phyloP scores from a whole-genome alignment of 2,888 invertebrate genomes.

The Pelosia muscerda region DNA sequence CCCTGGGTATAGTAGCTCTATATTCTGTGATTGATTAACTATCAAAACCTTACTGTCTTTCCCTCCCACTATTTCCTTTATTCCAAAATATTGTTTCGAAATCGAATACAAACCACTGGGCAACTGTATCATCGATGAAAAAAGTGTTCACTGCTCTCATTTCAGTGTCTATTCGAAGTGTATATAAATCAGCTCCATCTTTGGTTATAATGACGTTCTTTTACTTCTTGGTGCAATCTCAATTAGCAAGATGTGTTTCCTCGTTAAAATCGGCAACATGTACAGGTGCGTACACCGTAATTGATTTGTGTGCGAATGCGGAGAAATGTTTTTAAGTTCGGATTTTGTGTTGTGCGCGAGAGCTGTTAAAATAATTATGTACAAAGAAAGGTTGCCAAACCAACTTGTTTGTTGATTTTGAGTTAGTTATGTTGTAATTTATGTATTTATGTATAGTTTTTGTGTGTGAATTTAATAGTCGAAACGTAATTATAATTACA shows the following conservation, averaged over 20 bases:
- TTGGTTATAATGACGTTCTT: conserved; percentile 79
- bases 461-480: background rate
- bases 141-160: conserved; percentile 70
- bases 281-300: conserved; percentile 67
- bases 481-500: background rate
- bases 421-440: conserved; percentile 8
- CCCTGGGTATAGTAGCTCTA: no score
- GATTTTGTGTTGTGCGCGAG: background rate
- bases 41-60: no score
- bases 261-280: conserved; percentile 79
- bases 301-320: conserved; percentile 42
- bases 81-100: conserved; percentile 6
- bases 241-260: conserved; percentile 83
- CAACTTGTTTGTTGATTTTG: conserved; percentile 11
- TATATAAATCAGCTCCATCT: conserved; percentile 83
- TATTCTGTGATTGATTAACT: no score
- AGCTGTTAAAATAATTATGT: conserved; percentile 19
- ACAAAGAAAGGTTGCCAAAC: conserved; percentile 9
- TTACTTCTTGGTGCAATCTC: conserved; percentile 82
- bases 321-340: conserved; percentile 15
- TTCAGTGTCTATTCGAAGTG: conserved; percentile 79
- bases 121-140: conserved; percentile 56
- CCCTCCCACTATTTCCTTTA: no score
- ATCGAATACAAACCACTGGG: conserved; percentile 32
- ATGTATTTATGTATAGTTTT: background rate